These are phyloP conservation scores for Petromus typicus DNA, from an alignment of 2,113 vertebrate genomes.

Conservation along the genomic window DNA sequence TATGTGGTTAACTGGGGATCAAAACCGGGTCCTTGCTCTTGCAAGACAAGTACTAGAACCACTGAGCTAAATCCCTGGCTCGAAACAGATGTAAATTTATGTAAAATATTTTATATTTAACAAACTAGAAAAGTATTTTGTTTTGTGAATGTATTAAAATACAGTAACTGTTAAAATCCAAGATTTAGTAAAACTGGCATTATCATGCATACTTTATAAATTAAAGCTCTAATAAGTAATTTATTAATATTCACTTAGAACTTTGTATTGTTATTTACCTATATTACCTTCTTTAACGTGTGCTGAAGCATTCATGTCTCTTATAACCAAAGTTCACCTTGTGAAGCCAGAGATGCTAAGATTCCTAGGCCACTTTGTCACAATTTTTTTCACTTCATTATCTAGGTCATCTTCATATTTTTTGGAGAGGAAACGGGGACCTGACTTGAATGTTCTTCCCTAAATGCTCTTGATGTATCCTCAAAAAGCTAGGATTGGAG, in stretches of 20 bases:
- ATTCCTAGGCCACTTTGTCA: not conserved
- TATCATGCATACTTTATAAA: not conserved
- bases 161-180: not conserved
- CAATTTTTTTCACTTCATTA: not conserved
- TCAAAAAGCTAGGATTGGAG: too few species aligned
- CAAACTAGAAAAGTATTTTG: conserved; percentile 15
- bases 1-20: too few species aligned
- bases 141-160: too few species aligned
- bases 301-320: not conserved
- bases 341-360: not conserved
- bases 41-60: too few species aligned
- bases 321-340: not conserved
- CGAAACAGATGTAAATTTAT: too few species aligned
- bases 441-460: not conserved
- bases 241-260: not conserved
- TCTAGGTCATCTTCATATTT: not conserved
- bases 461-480: not conserved
- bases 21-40: too few species aligned
- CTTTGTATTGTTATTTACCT: not conserved
- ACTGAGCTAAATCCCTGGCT: too few species aligned
- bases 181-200: not conserved
- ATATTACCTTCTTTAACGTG: not conserved
- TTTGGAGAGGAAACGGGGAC: not conserved
- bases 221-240: not conserved
- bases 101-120: conserved; percentile 30